A percentile compares a stretch with the other conserved stretches of the same genome.
Conservation (phyloP, 2,797 vertebrate genomes). For the Gorsachius magnificus region DNA sequence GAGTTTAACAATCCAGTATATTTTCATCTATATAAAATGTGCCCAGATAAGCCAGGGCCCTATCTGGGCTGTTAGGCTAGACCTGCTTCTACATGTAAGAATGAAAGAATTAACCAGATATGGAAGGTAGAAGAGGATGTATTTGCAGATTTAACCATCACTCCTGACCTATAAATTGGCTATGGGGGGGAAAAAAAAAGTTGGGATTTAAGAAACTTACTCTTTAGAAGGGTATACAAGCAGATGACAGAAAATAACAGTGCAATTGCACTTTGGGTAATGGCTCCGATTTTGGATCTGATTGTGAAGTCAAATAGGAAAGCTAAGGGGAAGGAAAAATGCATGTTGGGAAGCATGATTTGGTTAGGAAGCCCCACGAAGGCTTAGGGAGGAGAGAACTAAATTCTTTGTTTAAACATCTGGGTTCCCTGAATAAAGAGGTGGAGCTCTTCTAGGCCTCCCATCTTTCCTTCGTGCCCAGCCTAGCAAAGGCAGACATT, state of each 20-base stretch:
- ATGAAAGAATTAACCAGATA: not conserved
- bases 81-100: not conserved
- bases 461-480: not conserved
- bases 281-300: not conserved
- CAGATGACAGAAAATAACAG: not conserved
- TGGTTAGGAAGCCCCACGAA: not conserved
- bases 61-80: not conserved
- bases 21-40: not conserved
- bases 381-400: not conserved
- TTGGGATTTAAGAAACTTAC: not conserved
- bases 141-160: not conserved
- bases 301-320: not conserved
- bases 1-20: not conserved
- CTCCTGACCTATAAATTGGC: not conserved
- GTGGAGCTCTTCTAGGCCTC: not conserved
- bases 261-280: not conserved
- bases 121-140: not conserved
- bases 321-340: not conserved
- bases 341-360: not conserved
- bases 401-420: not conserved
- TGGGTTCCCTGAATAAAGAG: not conserved
- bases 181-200: not conserved
- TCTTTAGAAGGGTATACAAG: not conserved
- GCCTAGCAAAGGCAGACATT: not conserved
- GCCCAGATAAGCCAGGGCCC: not conserved